Percentiles rank a stretch among this genome's conserved stretches.
Evolutionary conservation across 2,888 invertebrate genomes (phyloP).

Genomic region (Synanthedon myopaeformis): DNA sequence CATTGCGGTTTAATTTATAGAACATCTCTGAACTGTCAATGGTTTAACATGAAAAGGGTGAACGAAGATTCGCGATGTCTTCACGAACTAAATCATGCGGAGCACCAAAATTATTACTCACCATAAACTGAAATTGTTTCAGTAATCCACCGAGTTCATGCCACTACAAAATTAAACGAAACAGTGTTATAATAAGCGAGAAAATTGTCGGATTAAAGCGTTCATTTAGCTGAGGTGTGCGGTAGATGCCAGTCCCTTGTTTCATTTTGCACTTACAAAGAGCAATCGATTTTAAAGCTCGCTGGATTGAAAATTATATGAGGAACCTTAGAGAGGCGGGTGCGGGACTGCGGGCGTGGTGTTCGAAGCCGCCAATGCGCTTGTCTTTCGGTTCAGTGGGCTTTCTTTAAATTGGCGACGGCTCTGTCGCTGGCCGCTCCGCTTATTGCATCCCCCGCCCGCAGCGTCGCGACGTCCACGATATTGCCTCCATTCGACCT

Average conservation of each 20-base stretch:
- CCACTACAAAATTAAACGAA: background rate
- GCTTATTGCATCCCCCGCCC: conserved; percentile 66
- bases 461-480: conserved; percentile 62
- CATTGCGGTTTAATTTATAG: conserved; percentile 12
- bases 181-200: conserved; percentile 5
- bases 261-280: conserved; percentile 64
- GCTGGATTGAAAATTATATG: conserved; percentile 71
- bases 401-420: conserved; percentile 72
- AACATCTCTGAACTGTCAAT: conserved; percentile 27
- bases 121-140: background rate
- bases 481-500: conserved; percentile 67
- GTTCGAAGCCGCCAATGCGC: conserved; percentile 69
- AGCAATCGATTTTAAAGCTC: conserved; percentile 69
- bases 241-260: conserved; percentile 33
- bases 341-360: conserved; percentile 38
- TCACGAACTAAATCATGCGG: background rate
- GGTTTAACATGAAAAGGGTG: conserved; percentile 17
- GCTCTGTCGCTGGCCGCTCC: conserved; percentile 59
- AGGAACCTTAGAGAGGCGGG: conserved; percentile 55
- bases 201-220: conserved; percentile 34
- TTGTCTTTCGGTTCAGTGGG: conserved; percentile 72
- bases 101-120: background rate
- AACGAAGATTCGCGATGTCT: conserved; percentile 6
- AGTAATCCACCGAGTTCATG: background rate
- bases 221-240: conserved; percentile 41